Evolutionary conservation across 2,888 invertebrate genomes (phyloP), one percentile per base, ranked within the genome.

Genomic region (Mechanitis mazaeus): DNA sequence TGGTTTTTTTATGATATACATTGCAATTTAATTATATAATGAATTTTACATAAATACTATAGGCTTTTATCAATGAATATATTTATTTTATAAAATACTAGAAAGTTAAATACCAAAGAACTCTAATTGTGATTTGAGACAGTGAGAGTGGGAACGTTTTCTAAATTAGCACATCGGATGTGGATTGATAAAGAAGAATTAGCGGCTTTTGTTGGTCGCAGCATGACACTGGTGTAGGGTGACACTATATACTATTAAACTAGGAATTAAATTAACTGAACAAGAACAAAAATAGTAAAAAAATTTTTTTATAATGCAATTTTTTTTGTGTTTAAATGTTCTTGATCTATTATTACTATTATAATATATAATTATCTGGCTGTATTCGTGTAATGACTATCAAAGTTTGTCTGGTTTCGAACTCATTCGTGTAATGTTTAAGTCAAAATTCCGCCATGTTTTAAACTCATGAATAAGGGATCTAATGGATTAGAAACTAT

Each of bases 121-220:
- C 47, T 47, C 56, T 60, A 75, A 74, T 75, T 76, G 77, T 68
- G 73, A 72, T 76, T 72, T 63, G 69, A 65, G 71, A 68, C 63
- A 67, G 70, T 77, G 77, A 77, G 79, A 79, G 78, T 77, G 50
- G 50, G 50, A 50, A 50, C 68, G 67, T 69, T 79, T 79, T 79
- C 78, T 75, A 79, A 79, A 79, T 79, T 79, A 78, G 75, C 79
- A 71, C 69, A 67, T 82, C 55, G 64, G 67, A 66, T 65, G 70
- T 59, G 68, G 72, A 72, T 75, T 83, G 85, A 87, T 87, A 84
- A 84, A 72, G 81, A 78, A 80, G 82, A 84, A 83, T 88, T 88
- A 88, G 86, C 88, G 72, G 76, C 72, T 80, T 79, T 80, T 80
- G 83, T 81, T 78, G 73, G 71, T 73, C 76, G 72, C 75, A 71